phyloP scores from a whole-genome alignment of 64 coral and sea anemone genomes.

The Montipora foliosa region DNA sequence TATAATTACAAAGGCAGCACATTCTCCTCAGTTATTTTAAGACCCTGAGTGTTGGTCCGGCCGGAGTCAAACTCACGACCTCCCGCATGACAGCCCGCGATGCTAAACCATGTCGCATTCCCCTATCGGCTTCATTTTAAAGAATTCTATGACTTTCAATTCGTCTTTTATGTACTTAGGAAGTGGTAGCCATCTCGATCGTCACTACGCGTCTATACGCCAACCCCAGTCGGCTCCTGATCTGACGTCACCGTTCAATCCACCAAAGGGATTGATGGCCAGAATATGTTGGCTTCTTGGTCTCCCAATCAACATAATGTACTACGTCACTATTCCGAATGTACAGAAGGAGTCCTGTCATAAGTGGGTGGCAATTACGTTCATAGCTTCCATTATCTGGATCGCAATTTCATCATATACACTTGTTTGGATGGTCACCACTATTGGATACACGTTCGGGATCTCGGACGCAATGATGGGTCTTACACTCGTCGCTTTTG shows the following conservation, averaged over 20 bases:
- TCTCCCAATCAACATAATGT: conserved; percentile 63
- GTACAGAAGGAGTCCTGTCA: conserved; percentile 53
- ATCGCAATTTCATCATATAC: conserved; percentile 43
- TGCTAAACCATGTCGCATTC: too few species aligned
- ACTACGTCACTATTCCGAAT: conserved; percentile 77
- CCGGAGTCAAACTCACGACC: too few species aligned
- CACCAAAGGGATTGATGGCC: conserved; percentile 19
- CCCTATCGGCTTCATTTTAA: too few species aligned
- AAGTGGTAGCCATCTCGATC: conserved; percentile 56
- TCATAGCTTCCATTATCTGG: conserved; percentile 67
- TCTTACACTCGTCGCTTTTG: conserved; percentile 64
- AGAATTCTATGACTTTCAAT: background rate
- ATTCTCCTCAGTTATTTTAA: too few species aligned
- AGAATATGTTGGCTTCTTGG: conserved; percentile 60
- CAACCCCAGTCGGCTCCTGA: conserved; percentile 4
- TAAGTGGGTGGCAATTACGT: conserved; percentile 72
- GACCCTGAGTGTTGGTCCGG: too few species aligned
- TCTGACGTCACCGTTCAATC: conserved; percentile 41
- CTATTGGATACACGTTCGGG: conserved; percentile 66
- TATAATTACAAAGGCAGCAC: too few species aligned
- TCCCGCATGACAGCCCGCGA: too few species aligned
- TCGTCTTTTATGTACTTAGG: conserved; percentile 15
- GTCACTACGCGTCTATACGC: conserved; percentile 61
- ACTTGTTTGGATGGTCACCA: conserved; percentile 74
- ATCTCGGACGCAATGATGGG: conserved; percentile 74